A percentile compares a stretch with the other conserved stretches of the same genome.
Conservation (phyloP, 2,888 invertebrate genomes). For the Rhimphoctona megacephalus region DNA sequence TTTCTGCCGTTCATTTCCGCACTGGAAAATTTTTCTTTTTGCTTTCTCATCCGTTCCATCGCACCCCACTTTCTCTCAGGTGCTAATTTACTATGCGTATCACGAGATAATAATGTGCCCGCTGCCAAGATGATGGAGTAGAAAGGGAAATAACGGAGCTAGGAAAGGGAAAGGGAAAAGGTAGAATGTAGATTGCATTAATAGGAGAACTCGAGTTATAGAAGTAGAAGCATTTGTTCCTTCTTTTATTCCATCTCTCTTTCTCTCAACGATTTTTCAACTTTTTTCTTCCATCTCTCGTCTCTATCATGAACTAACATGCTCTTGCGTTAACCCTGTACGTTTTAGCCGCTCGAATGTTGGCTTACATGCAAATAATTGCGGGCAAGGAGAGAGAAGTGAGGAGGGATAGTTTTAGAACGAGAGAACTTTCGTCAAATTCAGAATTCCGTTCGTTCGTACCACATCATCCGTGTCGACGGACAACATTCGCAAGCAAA, state of each 20-base stretch:
- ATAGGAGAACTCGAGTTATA: slow-evolving; percentile 56
- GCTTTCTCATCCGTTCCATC: slow-evolving; percentile 48
- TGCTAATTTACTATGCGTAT: slow-evolving; percentile 66
- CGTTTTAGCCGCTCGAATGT: slow-evolving; percentile 38
- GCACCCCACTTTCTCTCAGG: slow-evolving; percentile 44
- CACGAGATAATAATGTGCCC: slow-evolving; percentile 73
- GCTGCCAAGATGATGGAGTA: slow-evolving; percentile 65
- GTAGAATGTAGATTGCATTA: slow-evolving; percentile 48
- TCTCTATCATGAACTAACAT: slow-evolving; percentile 41
- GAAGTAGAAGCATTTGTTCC: slow-evolving; percentile 45
- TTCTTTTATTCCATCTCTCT: slow-evolving; percentile 2
- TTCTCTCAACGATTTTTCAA: not conserved
- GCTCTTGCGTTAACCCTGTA: slow-evolving; percentile 6
- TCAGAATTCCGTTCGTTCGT: slow-evolving; percentile 43
- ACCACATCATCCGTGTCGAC: slow-evolving; percentile 55
- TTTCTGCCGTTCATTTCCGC: slow-evolving; percentile 22
- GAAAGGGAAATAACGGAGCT: slow-evolving; percentile 36
- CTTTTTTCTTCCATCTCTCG: slow-evolving; percentile 8
- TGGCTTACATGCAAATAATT: slow-evolving; percentile 55
- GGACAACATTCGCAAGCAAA: slow-evolving; percentile 64
- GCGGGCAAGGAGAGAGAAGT: not conserved
- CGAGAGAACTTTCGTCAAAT: slow-evolving; percentile 40
- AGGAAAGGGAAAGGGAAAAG: slow-evolving; percentile 5
- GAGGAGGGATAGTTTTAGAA: slow-evolving; percentile 14
- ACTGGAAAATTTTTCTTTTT: slow-evolving; percentile 31